These are phyloP conservation scores for Mesembrinibis cayennensis DNA, from an alignment of 2,113 vertebrate species.

Conservation along the genomic window DNA sequence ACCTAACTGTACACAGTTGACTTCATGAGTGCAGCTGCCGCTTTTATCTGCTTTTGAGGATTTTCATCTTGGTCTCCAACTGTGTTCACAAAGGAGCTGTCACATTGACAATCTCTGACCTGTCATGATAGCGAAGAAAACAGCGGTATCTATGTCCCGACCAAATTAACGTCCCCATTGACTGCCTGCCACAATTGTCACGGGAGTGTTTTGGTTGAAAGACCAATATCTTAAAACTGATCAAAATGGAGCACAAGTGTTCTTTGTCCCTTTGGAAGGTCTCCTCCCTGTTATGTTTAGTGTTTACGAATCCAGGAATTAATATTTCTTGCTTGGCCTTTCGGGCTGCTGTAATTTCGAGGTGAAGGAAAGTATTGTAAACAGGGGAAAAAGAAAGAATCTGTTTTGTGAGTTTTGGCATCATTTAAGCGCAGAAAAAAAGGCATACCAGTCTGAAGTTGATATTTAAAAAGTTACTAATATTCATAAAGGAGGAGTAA, in stretches of 20 bases:
- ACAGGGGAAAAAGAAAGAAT: not conserved
- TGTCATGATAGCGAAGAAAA: not conserved
- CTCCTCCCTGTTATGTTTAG: not conserved
- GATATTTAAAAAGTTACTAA: not conserved
- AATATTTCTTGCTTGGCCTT: not conserved
- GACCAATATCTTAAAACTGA: not conserved
- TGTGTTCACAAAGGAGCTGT: not conserved
- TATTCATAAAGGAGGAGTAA: not conserved
- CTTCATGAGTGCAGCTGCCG: not conserved
- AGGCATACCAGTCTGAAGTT: accelerated
- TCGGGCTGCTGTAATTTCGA: not conserved
- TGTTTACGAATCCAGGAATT: not conserved
- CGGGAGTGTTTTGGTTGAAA: not conserved
- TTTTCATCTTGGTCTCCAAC: not conserved
- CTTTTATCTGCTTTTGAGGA: not conserved
- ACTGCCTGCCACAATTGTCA: not conserved
- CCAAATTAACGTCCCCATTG: not conserved
- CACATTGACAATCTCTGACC: not conserved
- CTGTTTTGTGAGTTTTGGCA: not conserved
- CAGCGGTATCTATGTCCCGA: not conserved
- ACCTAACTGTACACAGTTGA: not conserved
- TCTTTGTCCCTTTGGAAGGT: not conserved
- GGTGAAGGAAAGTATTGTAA: not conserved
- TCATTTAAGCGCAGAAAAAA: not conserved
- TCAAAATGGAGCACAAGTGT: not conserved